phyloP scores from a whole-genome alignment of 2,113 vertebrate genomes.

The Pelvicachromis taeniatus region DNA sequence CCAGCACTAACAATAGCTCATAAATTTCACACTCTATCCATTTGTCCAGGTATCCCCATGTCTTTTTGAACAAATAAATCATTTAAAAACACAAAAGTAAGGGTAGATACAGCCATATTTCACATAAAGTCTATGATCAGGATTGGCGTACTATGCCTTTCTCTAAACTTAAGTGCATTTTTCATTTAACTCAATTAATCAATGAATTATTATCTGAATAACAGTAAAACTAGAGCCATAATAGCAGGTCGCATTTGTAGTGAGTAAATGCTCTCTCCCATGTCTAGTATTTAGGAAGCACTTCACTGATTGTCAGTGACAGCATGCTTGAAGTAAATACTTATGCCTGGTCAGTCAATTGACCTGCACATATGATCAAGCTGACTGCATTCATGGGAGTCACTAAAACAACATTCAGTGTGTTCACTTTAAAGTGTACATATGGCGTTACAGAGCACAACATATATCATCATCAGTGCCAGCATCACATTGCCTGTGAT shows the following conservation, averaged over 20 bases:
- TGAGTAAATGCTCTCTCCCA: neutral
- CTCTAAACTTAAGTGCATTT: neutral
- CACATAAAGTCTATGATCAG: neutral
- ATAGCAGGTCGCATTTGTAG: neutral
- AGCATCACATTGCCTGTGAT: neutral
- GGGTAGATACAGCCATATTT: neutral
- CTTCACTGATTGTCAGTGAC: neutral
- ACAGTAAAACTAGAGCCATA: neutral
- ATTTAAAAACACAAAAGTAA: neutral
- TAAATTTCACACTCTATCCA: neutral
- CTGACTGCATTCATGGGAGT: neutral
- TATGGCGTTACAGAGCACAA: neutral
- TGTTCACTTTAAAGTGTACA: neutral
- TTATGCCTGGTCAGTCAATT: neutral
- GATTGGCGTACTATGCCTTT: neutral
- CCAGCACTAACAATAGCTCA: neutral
- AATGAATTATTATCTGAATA: neutral
- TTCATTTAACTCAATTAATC: neutral
- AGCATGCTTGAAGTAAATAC: neutral
- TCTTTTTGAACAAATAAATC: neutral
- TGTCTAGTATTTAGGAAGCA: neutral
- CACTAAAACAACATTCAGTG: neutral
- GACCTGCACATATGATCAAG: neutral
- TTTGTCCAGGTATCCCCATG: neutral
- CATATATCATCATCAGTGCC: neutral